Conservation (phyloP, 1,140 invertebrate species). For the Danaus melanippus region DNA sequence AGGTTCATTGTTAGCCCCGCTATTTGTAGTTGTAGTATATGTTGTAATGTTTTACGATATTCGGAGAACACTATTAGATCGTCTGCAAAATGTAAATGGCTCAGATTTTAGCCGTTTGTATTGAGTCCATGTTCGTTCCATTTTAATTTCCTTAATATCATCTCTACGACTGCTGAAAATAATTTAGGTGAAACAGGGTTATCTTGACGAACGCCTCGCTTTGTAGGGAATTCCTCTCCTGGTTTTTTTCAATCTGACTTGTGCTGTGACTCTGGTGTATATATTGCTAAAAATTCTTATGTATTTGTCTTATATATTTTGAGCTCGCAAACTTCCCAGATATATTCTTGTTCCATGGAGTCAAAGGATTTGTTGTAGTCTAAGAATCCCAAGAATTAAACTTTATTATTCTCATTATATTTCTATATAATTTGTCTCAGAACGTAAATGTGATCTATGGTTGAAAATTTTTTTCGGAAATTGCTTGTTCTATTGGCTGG, state of each 20-base stretch:
- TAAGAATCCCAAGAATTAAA: conserved; percentile 25
- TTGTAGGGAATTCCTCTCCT: conserved; percentile 17
- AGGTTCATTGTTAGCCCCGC: conserved; percentile 26
- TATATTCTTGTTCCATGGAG: conserved; percentile 21
- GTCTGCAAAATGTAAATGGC: conserved; percentile 29
- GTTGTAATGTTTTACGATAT: conserved; percentile 21
- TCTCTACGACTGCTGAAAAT: conserved; percentile 26
- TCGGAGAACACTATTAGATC: conserved; percentile 23
- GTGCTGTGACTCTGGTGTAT: conserved; percentile 20
- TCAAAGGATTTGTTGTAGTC: conserved; percentile 32
- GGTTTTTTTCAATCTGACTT: conserved; percentile 27
- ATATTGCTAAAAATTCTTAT: conserved; percentile 21
- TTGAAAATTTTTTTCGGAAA: conserved; percentile 19
- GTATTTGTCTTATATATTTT: too few relatives aligned
- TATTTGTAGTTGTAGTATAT: conserved; percentile 23
- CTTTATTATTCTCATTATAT: conserved; percentile 19
- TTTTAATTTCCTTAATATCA: conserved; percentile 20
- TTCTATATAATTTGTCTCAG: too few relatives aligned
- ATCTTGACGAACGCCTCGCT: conserved; percentile 27
- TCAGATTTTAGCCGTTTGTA: conserved; percentile 16
- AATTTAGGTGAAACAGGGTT: too few relatives aligned
- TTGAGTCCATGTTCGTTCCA: conserved; percentile 24
- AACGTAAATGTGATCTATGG: too few relatives aligned
- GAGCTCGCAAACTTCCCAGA: conserved; percentile 27
- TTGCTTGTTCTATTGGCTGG: too few relatives aligned